Evolutionary conservation across 2,113 vertebrate genomes (phyloP).

Genomic region (Nettapus auritus): DNA sequence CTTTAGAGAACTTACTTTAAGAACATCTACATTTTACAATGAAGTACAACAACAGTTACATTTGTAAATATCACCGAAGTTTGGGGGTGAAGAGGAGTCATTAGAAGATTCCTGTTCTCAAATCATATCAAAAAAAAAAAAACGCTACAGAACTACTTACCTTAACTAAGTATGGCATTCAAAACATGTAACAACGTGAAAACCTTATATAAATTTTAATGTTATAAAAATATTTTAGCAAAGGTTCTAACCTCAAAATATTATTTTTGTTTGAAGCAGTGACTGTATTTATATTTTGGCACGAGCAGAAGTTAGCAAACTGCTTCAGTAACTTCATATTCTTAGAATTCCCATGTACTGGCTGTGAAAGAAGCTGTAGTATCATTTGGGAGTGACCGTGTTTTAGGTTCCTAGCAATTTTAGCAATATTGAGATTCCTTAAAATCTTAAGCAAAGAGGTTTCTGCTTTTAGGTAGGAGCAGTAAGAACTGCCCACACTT

Average conservation of each 20-base stretch:
- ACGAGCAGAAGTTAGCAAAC: not conserved
- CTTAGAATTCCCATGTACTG: not conserved
- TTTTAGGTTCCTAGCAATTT: not conserved
- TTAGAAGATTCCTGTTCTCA: not conserved
- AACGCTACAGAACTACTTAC: not conserved
- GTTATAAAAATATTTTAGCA: not conserved
- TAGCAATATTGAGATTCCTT: not conserved
- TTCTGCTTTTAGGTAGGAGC: not conserved
- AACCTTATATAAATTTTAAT: not conserved
- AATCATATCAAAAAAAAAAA: not conserved
- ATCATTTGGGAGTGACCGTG: fast-evolving
- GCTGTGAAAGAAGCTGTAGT: not conserved
- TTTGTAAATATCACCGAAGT: not conserved
- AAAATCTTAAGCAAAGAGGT: not conserved
- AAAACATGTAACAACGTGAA: not conserved
- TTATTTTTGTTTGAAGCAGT: not conserved
- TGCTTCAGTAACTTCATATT: not conserved
- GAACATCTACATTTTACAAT: not conserved
- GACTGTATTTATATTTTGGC: not conserved
- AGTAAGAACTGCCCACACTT: not conserved
- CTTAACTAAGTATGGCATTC: not conserved
- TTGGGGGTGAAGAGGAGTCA: not conserved
- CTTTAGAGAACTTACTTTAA: not conserved
- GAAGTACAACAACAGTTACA: not conserved
- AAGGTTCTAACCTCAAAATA: not conserved